phyloP scores from a whole-genome alignment of 1,140 invertebrate species.

The Ladona fulva region DNA sequence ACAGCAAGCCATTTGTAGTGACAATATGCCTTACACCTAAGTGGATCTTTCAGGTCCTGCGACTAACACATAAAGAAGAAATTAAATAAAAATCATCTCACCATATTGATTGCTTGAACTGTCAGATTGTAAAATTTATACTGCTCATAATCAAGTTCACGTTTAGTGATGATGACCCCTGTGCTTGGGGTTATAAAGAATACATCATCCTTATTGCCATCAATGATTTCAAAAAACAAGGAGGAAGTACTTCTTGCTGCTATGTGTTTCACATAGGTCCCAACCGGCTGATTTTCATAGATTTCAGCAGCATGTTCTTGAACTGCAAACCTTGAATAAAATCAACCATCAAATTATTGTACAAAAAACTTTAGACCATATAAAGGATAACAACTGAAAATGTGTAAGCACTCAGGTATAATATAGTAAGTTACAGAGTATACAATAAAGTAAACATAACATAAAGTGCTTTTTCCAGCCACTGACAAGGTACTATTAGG shows the following conservation, averaged over 20 bases:
- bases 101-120: constrained; percentile 77
- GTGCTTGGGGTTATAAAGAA: constrained; percentile 80
- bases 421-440: too few relatives aligned
- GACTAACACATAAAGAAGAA: background rate
- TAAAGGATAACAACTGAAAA: too few relatives aligned
- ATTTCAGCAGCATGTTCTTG: constrained; percentile 64
- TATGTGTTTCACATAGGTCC: constrained; percentile 65
- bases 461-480: too few relatives aligned
- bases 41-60: too few relatives aligned
- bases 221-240: constrained; percentile 70
- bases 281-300: constrained; percentile 70
- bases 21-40: too few relatives aligned
- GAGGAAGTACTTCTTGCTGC: constrained; percentile 70
- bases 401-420: too few relatives aligned
- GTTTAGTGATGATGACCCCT: constrained; percentile 64
- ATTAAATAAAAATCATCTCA: constrained; percentile 36
- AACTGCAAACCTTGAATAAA: constrained; percentile 44
- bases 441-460: too few relatives aligned
- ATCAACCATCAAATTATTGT: too few relatives aligned
- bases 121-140: constrained; percentile 72
- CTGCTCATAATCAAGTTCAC: constrained; percentile 69
- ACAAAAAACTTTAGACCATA: too few relatives aligned
- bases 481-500: too few relatives aligned
- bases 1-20: too few relatives aligned
- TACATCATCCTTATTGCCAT: constrained; percentile 60